Evolutionary conservation across 2,888 invertebrate genomes (phyloP).

Genomic region (Lingula anatina): DNA sequence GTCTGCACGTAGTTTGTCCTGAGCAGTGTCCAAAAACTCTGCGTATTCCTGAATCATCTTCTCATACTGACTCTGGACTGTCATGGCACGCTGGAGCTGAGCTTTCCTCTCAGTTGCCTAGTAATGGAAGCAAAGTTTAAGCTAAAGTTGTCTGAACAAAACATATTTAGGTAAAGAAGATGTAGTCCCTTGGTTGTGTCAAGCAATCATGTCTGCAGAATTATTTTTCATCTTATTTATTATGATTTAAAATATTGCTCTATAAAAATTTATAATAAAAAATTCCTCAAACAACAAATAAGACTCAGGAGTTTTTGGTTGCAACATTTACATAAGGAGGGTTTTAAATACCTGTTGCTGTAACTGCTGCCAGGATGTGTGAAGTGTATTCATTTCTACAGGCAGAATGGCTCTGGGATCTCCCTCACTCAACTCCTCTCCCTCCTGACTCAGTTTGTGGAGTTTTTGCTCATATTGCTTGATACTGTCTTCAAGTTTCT

Average conservation of each 20-base stretch:
- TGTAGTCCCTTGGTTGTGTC: too few relatives aligned
- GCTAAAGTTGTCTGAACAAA: too few relatives aligned
- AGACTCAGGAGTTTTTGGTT: too few relatives aligned
- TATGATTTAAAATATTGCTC: too few relatives aligned
- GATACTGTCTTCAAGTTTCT: constrained; percentile 34
- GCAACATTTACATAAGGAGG: too few relatives aligned
- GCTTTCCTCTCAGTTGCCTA: constrained; percentile 15
- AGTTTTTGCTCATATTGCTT: constrained; percentile 32
- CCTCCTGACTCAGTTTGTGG: constrained; percentile 22
- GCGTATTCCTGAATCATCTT: constrained; percentile 41
- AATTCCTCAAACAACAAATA: too few relatives aligned
- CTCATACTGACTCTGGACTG: constrained; percentile 43
- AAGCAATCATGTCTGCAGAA: too few relatives aligned
- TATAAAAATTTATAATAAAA: too few relatives aligned
- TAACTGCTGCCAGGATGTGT: constrained; percentile 32
- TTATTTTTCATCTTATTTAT: too few relatives aligned
- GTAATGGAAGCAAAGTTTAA: too few relatives aligned
- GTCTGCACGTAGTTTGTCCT: constrained; percentile 35
- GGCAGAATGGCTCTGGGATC: constrained; percentile 28
- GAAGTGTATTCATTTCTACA: constrained; percentile 29
- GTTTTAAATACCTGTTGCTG: constrained; percentile 30
- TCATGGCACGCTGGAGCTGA: constrained; percentile 28
- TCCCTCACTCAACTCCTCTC: constrained; percentile 22
- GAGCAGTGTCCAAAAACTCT: constrained; percentile 45
- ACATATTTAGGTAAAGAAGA: too few relatives aligned